Conservation (phyloP, 2,888 invertebrate genomes). For the Empis stercorea region DNA sequence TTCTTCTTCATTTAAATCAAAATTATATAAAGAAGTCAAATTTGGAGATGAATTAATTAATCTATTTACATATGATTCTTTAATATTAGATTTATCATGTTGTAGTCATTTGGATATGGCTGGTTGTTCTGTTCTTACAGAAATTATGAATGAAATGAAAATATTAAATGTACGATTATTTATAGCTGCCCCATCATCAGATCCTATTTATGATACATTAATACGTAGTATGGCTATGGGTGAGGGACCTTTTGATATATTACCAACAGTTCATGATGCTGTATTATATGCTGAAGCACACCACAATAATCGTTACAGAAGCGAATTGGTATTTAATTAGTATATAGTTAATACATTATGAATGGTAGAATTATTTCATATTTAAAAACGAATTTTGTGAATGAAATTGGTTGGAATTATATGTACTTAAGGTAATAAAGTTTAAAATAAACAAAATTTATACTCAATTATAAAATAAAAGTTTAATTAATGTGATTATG, state of each 20-base stretch:
- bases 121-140: constrained; percentile 43
- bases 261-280: constrained; percentile 52
- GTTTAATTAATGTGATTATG: too few relatives aligned
- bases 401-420: too few relatives aligned
- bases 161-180: constrained; percentile 41
- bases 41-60: constrained; percentile 18
- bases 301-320: too few relatives aligned
- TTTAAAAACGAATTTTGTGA: too few relatives aligned
- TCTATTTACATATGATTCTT: constrained; percentile 19
- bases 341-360: too few relatives aligned
- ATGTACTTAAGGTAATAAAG: too few relatives aligned
- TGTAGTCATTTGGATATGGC: constrained; percentile 51
- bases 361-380: too few relatives aligned
- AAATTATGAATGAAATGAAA: constrained; percentile 40
- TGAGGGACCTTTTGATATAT: constrained; percentile 38
- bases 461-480: too few relatives aligned
- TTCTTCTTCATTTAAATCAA: constrained; percentile 43
- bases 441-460: too few relatives aligned
- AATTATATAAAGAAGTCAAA: constrained; percentile 40
- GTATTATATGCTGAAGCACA: constrained; percentile 39
- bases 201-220: constrained; percentile 33
- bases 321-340: too few relatives aligned
- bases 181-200: constrained; percentile 42
- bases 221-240: constrained; percentile 31
- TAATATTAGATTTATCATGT: constrained; percentile 49